Evolutionary conservation across 2,888 invertebrate species (phyloP).

Genomic region (Aporophyla nigra): DNA sequence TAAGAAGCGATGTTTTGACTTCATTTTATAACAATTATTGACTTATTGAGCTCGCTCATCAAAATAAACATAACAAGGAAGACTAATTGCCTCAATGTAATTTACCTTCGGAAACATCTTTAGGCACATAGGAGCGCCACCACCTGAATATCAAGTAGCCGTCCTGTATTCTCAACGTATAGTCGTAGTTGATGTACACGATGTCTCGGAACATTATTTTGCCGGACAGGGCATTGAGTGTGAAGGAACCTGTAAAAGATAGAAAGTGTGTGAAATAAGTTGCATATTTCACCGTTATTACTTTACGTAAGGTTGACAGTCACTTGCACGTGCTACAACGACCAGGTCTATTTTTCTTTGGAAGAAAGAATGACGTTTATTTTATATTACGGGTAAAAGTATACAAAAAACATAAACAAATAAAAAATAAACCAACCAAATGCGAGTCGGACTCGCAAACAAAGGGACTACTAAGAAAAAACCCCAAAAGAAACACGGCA

Average conservation of each 20-base stretch:
- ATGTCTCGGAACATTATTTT: conserved; percentile 99
- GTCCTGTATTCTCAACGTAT: conserved; percentile 97
- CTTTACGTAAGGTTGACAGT: not conserved
- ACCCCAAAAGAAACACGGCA: too few species aligned
- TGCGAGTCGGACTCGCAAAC: too few species aligned
- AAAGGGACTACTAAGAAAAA: too few species aligned
- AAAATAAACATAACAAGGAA: not conserved
- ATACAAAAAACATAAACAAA: not conserved
- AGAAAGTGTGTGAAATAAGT: not conserved
- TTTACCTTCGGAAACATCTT: conserved; percentile 98
- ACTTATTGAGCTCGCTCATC: not conserved
- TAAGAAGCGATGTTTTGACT: not conserved
- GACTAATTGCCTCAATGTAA: not conserved
- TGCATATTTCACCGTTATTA: not conserved
- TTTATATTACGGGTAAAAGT: not conserved
- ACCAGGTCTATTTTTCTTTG: not conserved
- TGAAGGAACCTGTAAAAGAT: conserved; percentile 95
- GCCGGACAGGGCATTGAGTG: conserved; percentile 98
- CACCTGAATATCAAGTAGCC: conserved; percentile 99
- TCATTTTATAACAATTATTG: not conserved
- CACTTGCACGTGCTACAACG: not conserved
- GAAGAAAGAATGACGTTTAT: not conserved
- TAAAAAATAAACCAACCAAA: not conserved
- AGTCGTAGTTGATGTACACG: conserved; percentile 98
- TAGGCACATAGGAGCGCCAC: conserved; percentile 99